Base-by-base conservation (phyloP, 2,797 vertebrate species). In the Rhinella marina region DNA sequence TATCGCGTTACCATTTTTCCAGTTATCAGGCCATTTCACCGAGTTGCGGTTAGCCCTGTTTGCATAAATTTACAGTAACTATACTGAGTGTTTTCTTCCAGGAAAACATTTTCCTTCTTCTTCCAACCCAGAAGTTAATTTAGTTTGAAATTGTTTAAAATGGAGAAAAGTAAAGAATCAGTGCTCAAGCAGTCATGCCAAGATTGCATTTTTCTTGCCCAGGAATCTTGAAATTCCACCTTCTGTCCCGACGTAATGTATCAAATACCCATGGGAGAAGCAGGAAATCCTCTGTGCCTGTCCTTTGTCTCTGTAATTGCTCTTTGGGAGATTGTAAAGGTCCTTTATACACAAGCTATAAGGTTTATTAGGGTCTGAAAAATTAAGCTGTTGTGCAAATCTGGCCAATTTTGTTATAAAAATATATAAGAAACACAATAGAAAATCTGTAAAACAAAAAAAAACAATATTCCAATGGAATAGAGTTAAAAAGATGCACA, bases 231-330 rank as follows among this genome's bases (percentile, higher is more conserved):
- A 88, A 88, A 84, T 92, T 89, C 70, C 88, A 66, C 61, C 86
- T 90, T 88, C 87, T 89, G 81, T 88, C 48, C 41, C 90, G 92
- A 91, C 86, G 25, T 61, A 92, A 92, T 91, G 59, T 32, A 80
- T 73, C 89, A 84, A 1, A 11, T 83, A 81, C 89, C 3, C 3
- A 81, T 50, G 85, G 68, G 87, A 90, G 87, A 91, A 87, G 88
- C 85, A 91, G 90, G 85, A 92, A 92, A 92, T 91, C 91, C 62
- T 90, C 88, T 66, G 19, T 88, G 89, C 90, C 89, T 93, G 89
- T 90, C 90, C 88, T 91, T 90, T 91, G 87, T 90, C 88, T 82
- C 32, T 86, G 91, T 91, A 92, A 92, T 68, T 90, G 90, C 29
- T 41, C 84, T 81, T 92, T 92, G 90, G 77, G 89, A 92, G 90